A percentile compares a stretch with the other conserved stretches of the same genome.
Evolutionary conservation across 1,140 invertebrate species (phyloP).

Genomic region (Zaprionus inermis): DNA sequence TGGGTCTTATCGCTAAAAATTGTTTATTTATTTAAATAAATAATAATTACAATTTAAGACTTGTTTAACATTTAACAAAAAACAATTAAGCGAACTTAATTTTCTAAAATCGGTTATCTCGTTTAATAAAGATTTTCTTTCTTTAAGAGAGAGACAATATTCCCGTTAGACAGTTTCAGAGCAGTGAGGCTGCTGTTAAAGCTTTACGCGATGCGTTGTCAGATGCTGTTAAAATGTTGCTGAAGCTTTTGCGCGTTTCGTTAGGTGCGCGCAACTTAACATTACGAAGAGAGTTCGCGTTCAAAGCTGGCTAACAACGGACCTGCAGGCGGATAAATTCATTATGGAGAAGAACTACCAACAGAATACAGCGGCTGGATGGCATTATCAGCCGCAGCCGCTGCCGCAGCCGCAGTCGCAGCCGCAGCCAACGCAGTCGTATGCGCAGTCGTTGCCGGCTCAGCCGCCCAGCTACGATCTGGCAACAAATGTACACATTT

Average conservation of each 20-base stretch:
- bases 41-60: too few species aligned
- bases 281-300: constrained; percentile 1
- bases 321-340: constrained; percentile 20
- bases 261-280: not conserved
- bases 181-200: not conserved
- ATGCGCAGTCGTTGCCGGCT: constrained; percentile 38
- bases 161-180: not conserved
- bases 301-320: constrained; percentile 17
- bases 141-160: too few species aligned
- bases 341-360: constrained; percentile 17
- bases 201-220: not conserved
- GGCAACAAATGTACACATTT: constrained; percentile 54
- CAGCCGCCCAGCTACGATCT: constrained; percentile 75
- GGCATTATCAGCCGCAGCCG: constrained; percentile 4
- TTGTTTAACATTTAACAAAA: too few species aligned
- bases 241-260: not conserved
- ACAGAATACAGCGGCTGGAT: not conserved
- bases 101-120: too few species aligned
- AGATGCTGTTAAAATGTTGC: constrained; percentile 16
- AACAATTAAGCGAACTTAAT: too few species aligned
- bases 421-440: constrained; percentile 7
- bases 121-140: too few species aligned
- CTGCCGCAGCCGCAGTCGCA: not conserved
- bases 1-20: too few species aligned
- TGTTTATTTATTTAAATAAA: too few species aligned